Evolutionary conservation across 2,113 vertebrate genomes (phyloP).

Genomic region (Oenanthe oenanthe): DNA sequence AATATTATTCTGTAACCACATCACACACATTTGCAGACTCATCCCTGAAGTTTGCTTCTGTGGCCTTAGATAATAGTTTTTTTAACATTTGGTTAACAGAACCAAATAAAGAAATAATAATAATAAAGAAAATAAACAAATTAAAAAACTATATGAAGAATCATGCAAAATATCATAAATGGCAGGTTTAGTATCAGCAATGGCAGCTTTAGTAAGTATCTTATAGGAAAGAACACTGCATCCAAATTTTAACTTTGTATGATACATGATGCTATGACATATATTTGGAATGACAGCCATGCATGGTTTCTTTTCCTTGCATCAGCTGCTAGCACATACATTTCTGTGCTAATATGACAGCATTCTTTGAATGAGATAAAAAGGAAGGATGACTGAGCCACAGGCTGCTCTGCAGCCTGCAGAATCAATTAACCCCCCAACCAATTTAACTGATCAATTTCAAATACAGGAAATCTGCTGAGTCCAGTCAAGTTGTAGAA

Average conservation of each 20-base stretch:
- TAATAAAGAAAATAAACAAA: not conserved
- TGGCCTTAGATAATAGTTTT: not conserved
- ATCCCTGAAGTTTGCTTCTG: not conserved
- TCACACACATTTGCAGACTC: not conserved
- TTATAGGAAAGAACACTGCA: not conserved
- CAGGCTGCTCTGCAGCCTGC: slow-evolving; percentile 71
- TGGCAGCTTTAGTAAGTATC: not conserved
- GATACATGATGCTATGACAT: slow-evolving; percentile 10
- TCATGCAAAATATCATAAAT: not conserved
- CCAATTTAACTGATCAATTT: slow-evolving; percentile 78
- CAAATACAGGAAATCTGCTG: slow-evolving; percentile 71
- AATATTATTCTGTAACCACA: not conserved
- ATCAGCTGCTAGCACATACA: slow-evolving; percentile 47
- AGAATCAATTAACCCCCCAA: slow-evolving; percentile 71
- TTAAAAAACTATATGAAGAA: not conserved
- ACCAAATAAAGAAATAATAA: not conserved
- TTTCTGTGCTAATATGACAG: slow-evolving; percentile 55
- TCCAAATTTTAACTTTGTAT: slow-evolving; percentile 57
- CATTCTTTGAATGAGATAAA: slow-evolving; percentile 59
- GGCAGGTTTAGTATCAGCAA: not conserved
- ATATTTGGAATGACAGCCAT: slow-evolving; percentile 62
- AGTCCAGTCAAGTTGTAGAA: not conserved
- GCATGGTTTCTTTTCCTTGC: slow-evolving; percentile 62
- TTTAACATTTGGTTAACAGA: not conserved
- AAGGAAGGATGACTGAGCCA: slow-evolving; percentile 69